These are phyloP conservation scores for Rhizoglyphus robini DNA, from an alignment of 1,140 invertebrate genomes.

Conservation along the genomic window DNA sequence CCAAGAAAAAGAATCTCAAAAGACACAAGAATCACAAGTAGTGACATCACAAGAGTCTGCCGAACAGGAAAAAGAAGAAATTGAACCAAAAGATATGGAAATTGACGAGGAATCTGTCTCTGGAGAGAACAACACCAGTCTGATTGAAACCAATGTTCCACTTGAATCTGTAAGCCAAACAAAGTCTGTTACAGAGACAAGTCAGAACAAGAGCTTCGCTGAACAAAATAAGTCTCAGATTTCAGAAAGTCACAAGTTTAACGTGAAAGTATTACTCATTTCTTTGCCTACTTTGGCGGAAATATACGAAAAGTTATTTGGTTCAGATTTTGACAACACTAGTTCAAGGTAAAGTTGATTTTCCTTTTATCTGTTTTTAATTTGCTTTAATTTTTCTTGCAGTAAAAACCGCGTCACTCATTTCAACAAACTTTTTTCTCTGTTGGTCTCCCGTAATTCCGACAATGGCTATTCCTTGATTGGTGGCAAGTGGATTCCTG, in stretches of 20 bases:
- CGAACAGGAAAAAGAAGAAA: not conserved
- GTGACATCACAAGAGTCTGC: not conserved
- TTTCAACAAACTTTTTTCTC: constrained; percentile 18
- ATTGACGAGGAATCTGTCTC: not conserved
- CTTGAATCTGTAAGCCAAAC: not conserved
- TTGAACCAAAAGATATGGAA: not conserved
- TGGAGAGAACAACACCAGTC: not conserved
- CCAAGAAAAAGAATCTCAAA: not conserved
- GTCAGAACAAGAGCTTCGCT: not conserved
- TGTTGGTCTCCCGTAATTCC: constrained; percentile 15
- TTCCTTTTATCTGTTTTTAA: constrained; percentile 3
- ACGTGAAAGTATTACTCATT: constrained; percentile 20
- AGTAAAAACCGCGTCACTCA: constrained; percentile 15
- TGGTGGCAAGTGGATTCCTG: constrained; percentile 20
- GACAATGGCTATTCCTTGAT: constrained; percentile 20
- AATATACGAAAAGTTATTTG: constrained; percentile 20
- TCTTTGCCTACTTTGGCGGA: constrained; percentile 17
- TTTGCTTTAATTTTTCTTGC: not conserved
- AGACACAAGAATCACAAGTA: not conserved
- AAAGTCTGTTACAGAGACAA: no score
- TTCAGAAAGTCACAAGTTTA: constrained; percentile 17
- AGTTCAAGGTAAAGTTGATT: not conserved
- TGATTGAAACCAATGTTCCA: not conserved
- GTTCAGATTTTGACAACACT: constrained; percentile 10
- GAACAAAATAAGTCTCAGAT: not conserved